phyloP scores from a whole-genome alignment of 2,113 vertebrate genomes.

The Tretioscincus oriximinensis region DNA sequence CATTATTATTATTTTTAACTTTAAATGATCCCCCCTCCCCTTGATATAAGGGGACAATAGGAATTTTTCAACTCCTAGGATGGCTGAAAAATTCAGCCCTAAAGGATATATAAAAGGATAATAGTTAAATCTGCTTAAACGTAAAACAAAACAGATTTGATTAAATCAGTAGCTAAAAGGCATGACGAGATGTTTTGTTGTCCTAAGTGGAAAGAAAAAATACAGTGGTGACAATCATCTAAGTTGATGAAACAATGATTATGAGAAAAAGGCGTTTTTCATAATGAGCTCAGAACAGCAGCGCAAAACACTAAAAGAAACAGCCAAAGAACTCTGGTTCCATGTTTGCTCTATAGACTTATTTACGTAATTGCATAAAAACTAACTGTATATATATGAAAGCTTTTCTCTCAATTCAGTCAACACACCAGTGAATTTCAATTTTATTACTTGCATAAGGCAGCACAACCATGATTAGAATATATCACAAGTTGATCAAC shows the following conservation, averaged over 20 bases:
- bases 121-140: neutral
- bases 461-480: neutral
- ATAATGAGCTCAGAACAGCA: conserved; percentile 15
- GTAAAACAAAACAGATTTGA: neutral
- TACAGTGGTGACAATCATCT: neutral
- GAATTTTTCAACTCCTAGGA: too few species aligned
- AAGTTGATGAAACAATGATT: conserved; percentile 11
- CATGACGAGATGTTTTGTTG: conserved; percentile 13
- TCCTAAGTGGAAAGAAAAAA: conserved; percentile 31
- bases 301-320: neutral
- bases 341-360: conserved; percentile 10
- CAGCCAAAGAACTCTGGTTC: neutral
- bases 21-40: too few species aligned
- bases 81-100: too few species aligned
- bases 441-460: neutral
- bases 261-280: conserved; percentile 33
- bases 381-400: neutral
- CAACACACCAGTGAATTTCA: neutral
- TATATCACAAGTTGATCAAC: neutral
- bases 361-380: conserved; percentile 27
- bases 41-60: too few species aligned
- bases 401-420: neutral
- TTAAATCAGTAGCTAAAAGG: conserved; percentile 23
- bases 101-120: neutral
- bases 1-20: too few species aligned